Base-by-base conservation (phyloP, 2,113 vertebrate species). In the Cavia porcellus region DNA sequence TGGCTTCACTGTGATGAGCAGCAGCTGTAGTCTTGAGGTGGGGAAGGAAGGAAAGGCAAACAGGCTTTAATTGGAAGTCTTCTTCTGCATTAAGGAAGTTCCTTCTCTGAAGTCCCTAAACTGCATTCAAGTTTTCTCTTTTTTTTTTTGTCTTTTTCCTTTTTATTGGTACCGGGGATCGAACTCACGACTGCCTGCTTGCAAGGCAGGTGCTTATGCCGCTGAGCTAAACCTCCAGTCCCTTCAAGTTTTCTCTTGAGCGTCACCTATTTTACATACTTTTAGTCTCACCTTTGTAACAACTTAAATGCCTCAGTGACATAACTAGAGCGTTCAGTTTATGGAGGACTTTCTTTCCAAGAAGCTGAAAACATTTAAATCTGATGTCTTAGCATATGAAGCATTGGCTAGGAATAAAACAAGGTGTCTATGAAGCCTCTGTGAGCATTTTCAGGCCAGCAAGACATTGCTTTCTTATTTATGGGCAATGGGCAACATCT, bases 91-190 rank as follows among this genome's bases (percentile, higher is more conserved):
- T 55, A 84, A 89, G n/a, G 83, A 64, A 92, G 52, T 93, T 89
- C 92, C 61, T 32, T 95, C 47, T 94, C n/a, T 75, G 57, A 91
- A 38, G 42, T 62, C 66, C 72, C 70, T 88, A 81, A 94, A 38
- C 5, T 83, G 25, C 8, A 74, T 28, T 80, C 30, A 82, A 20
- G 86, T 42, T 95, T 64, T 89, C 52, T 66, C 22, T 52, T 86
- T 38, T 38, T 38, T 38, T 38, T 38, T 38, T 38, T 38, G 38
- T 38, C 38, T 38, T 38, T 38, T 38, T 38, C 38, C 38, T 38
- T 38, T 38, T 38, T 38, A 38, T 38, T 38, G 38, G 38, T 38
- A 38, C 38, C 38, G 38, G 38, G 38, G 38, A 38, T 38, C 38
- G 38, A 38, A 38, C 38, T 38, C 38, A 38, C 38, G 38, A 38